Evolutionary conservation across 2,888 invertebrate species (phyloP).

Genomic region (Mamestra brassicae): DNA sequence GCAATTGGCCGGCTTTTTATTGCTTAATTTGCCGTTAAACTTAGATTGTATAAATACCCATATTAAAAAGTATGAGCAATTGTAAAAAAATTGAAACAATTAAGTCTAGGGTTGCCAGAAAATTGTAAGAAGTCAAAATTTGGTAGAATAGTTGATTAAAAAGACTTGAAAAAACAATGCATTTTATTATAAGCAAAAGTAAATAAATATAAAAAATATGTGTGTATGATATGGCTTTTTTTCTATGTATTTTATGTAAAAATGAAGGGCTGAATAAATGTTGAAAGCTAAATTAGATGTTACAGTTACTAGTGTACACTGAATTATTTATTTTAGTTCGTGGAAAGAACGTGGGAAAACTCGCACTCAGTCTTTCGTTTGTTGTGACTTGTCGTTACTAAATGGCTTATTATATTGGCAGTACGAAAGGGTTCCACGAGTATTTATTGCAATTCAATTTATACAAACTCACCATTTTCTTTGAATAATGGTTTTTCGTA

Average conservation of each 20-base stretch:
- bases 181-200: neutral
- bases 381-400: neutral
- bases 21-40: too few species aligned
- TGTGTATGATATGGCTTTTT: too few species aligned
- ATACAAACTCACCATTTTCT: too few species aligned
- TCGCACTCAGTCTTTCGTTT: slow-evolving; percentile 11
- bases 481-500: too few species aligned
- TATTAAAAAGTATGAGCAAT: too few species aligned
- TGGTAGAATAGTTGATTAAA: neutral
- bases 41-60: too few species aligned
- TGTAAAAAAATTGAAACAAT: slow-evolving; percentile 1
- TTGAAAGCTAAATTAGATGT: slow-evolving; percentile 30
- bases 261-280: neutral
- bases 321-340: slow-evolving; percentile 33
- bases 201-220: too few species aligned
- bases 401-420: neutral
- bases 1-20: too few species aligned
- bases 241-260: neutral
- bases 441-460: neutral
- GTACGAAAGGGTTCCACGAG: neutral
- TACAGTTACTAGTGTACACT: slow-evolving; percentile 6
- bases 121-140: neutral
- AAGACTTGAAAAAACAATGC: neutral
- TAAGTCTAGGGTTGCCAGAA: neutral
- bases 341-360: slow-evolving; percentile 47